Evolutionary conservation across 2,888 invertebrate genomes (phyloP), one percentile per base, ranked within the genome.

Genomic region (Alitta virens): DNA sequence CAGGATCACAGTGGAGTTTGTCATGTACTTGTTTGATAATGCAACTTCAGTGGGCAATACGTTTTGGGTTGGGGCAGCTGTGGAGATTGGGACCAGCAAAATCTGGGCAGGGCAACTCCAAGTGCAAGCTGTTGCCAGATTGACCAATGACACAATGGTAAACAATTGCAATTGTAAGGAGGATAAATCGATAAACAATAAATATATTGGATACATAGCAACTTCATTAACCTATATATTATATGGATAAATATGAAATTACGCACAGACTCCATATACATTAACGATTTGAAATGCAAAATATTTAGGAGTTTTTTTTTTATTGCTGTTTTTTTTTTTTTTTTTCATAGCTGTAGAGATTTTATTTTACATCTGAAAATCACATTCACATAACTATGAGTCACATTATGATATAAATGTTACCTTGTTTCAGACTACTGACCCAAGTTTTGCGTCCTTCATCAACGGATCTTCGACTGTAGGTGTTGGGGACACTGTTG

Each of bases 61-160:
- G 2, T 68, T 67, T 38, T 67, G 66, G 63, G 38, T 79, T 0
- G 78, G 75, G 1, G 71, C 75, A 0, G 70, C 78, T 0, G 65
- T 78, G 7, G 74, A 75, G 61, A 69, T 78, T 2, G 77, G 74
- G 2, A 40, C 63, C 0, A 51, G 59, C 14, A 68, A 69, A 26
- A 75, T 80, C 46, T 77, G 75, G 78, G 73, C 77, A 1, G 75
- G 72, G 0, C 71, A 68, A 49, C 27, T 63, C 1, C 49, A 64
- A 27, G 60, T 75, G 14, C 3, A 42, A 2, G 24, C 43, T 23
- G 33, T 46, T 1, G 40, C 57, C 18, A 46, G 23, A 21, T 12
- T 3, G 7, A 52, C 3, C 52, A 23, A 18, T 23, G n/a, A 18
- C 7, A 52, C 52, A 14, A 23, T 23, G 16, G 24, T 25, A 52